Evolutionary conservation across 2,888 invertebrate species (phyloP).

Genomic region (Antheraea assamensis): DNA sequence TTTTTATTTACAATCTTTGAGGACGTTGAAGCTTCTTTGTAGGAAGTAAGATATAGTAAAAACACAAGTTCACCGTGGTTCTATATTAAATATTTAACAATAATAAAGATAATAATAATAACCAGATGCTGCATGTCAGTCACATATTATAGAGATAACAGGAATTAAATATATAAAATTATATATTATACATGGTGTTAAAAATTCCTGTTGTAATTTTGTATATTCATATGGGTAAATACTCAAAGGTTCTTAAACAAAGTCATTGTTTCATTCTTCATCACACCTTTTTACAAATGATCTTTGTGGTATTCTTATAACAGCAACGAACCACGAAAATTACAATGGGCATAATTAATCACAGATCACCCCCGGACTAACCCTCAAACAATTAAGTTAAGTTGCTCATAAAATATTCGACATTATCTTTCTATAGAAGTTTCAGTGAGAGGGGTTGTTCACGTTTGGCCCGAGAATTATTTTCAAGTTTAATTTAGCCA

Average conservation of each 20-base stretch:
- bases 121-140: too few relatives aligned
- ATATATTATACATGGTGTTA: not conserved
- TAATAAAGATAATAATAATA: too few relatives aligned
- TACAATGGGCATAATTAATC: constrained; percentile 6
- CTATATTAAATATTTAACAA: too few relatives aligned
- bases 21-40: not conserved
- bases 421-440: constrained; percentile 7
- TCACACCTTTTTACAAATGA: not conserved
- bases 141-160: too few relatives aligned
- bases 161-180: too few relatives aligned
- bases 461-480: not conserved
- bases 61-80: too few relatives aligned
- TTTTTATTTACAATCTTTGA: not conserved
- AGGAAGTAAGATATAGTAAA: not conserved
- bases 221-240: not conserved
- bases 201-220: not conserved
- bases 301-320: not conserved
- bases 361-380: not conserved
- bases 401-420: constrained; percentile 12
- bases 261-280: not conserved
- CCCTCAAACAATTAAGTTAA: constrained; percentile 12
- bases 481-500: not conserved
- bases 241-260: not conserved
- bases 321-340: not conserved
- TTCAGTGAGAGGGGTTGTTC: not conserved